Evolutionary conservation across 2,113 vertebrate genomes (phyloP).

Genomic region (Sinosuthora webbiana): DNA sequence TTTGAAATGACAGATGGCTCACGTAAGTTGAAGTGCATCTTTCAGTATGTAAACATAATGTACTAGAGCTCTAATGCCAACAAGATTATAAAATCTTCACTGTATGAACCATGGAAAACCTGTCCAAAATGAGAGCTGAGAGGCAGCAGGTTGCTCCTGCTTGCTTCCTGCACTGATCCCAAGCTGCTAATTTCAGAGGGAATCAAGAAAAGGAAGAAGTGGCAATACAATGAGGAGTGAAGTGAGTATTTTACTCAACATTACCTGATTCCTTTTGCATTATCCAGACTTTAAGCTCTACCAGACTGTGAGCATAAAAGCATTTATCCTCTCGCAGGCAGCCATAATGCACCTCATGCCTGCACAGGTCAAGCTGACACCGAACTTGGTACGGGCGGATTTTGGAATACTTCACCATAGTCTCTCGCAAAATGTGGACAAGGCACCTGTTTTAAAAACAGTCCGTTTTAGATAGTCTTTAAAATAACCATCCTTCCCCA

Average conservation of each 20-base stretch:
- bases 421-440: conserved; percentile 92
- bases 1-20: not conserved
- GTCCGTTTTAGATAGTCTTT: not conserved
- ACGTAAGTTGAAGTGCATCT: not conserved
- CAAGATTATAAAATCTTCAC: not conserved
- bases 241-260: not conserved
- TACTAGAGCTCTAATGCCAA: not conserved
- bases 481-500: not conserved
- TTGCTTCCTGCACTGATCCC: not conserved
- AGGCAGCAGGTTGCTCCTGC: not conserved
- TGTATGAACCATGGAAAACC: not conserved
- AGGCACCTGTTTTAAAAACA: conserved; percentile 84
- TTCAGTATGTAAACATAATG: not conserved
- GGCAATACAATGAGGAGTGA: not conserved
- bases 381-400: conserved; percentile 81
- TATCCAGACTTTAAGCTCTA: conserved; percentile 97
- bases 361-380: conserved; percentile 90
- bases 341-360: conserved; percentile 93
- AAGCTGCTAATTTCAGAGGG: not conserved
- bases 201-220: not conserved
- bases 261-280: conserved; percentile 89
- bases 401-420: conserved; percentile 91
- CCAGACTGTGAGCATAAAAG: conserved; percentile 94
- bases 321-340: conserved; percentile 92
- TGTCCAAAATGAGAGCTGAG: not conserved